Conservation (phyloP, 2,888 invertebrate genomes). For the Ophion costatus region DNA sequence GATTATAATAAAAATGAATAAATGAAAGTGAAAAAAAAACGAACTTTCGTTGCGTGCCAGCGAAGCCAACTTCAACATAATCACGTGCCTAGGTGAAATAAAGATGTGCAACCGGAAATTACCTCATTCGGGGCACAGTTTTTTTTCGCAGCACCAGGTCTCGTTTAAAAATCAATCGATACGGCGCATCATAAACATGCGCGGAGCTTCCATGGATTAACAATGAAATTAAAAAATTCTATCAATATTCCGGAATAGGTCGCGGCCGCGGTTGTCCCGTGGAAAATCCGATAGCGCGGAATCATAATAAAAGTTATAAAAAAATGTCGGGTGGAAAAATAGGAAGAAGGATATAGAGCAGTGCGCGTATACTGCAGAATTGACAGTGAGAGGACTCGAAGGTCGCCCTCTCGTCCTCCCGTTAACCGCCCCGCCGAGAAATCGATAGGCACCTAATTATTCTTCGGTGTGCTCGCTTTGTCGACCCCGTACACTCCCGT, state of each 20-base stretch:
- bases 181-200: constrained; percentile 9
- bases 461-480: constrained; percentile 54
- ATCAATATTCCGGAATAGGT: constrained; percentile 11
- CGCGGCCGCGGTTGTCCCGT: background rate
- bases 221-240: constrained; percentile 34
- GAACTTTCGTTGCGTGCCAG: no score
- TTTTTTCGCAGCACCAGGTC: background rate
- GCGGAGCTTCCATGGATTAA: constrained; percentile 15
- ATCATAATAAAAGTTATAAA: background rate
- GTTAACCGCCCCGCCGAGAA: constrained; percentile 29
- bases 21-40: background rate
- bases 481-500: background rate
- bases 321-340: constrained; percentile 3
- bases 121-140: background rate
- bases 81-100: no score
- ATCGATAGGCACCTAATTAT: constrained; percentile 65
- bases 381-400: constrained; percentile 28
- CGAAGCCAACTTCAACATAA: no score
- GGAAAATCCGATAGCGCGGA: constrained; percentile 11
- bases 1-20: background rate
- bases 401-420: constrained; percentile 2
- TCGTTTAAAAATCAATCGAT: constrained; percentile 27
- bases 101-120: background rate
- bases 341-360: background rate
- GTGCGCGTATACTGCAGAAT: constrained; percentile 28